Percentiles rank a stretch among this genome's conserved stretches.
These are phyloP conservation scores for Sphaerodactylus townsendi DNA, from an alignment of 2,113 vertebrate genomes.

Conservation along the genomic window DNA sequence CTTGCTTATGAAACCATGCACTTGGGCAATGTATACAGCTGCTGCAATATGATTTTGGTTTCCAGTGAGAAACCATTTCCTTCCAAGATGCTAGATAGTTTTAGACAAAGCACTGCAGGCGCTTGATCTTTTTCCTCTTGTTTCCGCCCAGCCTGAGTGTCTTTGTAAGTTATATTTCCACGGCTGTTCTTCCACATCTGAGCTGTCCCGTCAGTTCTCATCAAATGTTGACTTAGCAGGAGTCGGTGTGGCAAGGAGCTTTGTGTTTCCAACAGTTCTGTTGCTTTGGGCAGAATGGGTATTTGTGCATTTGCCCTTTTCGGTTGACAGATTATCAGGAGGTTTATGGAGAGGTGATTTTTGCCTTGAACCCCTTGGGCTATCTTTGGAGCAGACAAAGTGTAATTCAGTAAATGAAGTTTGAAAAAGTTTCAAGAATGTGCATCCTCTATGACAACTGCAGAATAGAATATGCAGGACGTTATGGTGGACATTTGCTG, in stretches of 20 bases:
- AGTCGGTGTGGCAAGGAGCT: neutral
- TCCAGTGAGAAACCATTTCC: neutral
- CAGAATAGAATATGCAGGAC: neutral
- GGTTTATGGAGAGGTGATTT: neutral
- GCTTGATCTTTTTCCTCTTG: neutral
- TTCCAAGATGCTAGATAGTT: neutral
- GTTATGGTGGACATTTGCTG: neutral
- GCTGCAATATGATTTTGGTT: neutral
- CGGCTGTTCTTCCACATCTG: constrained; percentile 3
- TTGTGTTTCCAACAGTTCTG: neutral
- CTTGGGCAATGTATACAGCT: neutral
- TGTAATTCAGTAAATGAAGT: neutral
- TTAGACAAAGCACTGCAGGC: neutral
- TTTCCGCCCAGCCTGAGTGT: fast-evolving
- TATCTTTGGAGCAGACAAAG: neutral
- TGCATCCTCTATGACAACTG: neutral
- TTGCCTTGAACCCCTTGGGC: neutral
- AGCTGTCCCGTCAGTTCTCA: constrained; percentile 16
- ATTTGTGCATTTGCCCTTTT: neutral
- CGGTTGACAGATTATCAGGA: neutral
- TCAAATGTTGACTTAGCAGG: neutral
- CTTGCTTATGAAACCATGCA: neutral
- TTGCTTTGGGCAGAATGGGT: neutral
- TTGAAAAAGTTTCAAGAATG: neutral
- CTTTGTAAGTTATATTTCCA: constrained; percentile 2